These are phyloP conservation scores for Sarcophaga variegata DNA, from an alignment of 2,888 invertebrate genomes.

Conservation along the genomic window DNA sequence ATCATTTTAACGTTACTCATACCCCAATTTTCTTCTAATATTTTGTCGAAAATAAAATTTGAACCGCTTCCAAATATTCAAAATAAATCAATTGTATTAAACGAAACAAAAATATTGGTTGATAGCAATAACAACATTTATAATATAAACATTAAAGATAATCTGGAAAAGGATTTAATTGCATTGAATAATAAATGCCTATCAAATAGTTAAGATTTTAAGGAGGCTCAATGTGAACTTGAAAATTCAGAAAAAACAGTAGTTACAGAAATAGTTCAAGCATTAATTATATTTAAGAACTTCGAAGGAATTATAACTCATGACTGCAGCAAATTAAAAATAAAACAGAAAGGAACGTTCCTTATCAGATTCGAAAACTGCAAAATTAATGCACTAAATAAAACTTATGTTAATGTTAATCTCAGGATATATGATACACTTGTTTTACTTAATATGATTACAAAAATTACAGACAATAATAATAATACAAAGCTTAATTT, in stretches of 20 bases:
- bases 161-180: slow-evolving; percentile 41
- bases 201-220: slow-evolving; percentile 49
- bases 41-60: slow-evolving; percentile 47
- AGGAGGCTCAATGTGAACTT: slow-evolving; percentile 51
- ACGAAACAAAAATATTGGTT: slow-evolving; percentile 39
- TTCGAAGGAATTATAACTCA: slow-evolving; percentile 36
- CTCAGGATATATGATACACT: slow-evolving; percentile 56
- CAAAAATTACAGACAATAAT: slow-evolving; percentile 43
- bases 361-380: slow-evolving; percentile 58
- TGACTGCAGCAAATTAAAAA: slow-evolving; percentile 40
- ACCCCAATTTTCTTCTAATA: slow-evolving; percentile 43
- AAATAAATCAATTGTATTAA: slow-evolving; percentile 47
- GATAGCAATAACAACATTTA: slow-evolving; percentile 48
- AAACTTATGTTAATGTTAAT: slow-evolving; percentile 53
- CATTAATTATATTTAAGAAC: slow-evolving; percentile 56
- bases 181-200: slow-evolving; percentile 47
- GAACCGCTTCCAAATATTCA: slow-evolving; percentile 45
- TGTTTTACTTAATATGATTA: slow-evolving; percentile 57
- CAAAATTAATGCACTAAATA: slow-evolving; percentile 46
- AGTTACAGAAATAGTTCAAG: slow-evolving; percentile 54
- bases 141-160: slow-evolving; percentile 39
- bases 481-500: slow-evolving; percentile 8
- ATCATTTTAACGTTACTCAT: slow-evolving; percentile 54
- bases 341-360: slow-evolving; percentile 52
- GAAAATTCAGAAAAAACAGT: slow-evolving; percentile 30